Evolutionary conservation across 2,113 vertebrate genomes (phyloP).

Genomic region (Rhodinocichla rosea): DNA sequence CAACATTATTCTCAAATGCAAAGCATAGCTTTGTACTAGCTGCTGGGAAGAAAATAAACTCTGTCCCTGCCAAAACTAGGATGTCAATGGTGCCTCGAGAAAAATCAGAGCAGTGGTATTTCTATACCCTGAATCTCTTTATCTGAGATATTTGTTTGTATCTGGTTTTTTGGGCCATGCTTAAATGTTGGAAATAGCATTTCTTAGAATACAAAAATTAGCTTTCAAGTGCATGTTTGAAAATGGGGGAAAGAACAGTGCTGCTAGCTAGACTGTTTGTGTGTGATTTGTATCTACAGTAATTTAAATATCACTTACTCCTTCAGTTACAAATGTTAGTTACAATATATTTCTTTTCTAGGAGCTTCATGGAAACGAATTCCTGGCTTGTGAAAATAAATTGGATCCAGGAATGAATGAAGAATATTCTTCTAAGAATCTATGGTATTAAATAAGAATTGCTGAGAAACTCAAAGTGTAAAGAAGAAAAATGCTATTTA

Average conservation of each 20-base stretch:
- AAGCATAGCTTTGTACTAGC: neutral
- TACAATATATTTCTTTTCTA: conserved; percentile 44
- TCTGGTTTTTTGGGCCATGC: neutral
- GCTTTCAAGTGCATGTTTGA: neutral
- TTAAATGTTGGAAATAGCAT: neutral
- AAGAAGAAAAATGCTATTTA: neutral
- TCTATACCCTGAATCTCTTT: neutral
- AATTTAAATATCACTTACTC: neutral
- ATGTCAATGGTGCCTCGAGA: neutral
- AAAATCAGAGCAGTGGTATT: neutral
- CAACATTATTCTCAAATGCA: neutral
- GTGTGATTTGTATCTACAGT: neutral
- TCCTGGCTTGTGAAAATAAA: conserved; percentile 27
- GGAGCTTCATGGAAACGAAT: conserved; percentile 59
- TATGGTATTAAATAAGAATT: conserved; percentile 56
- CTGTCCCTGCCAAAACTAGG: neutral
- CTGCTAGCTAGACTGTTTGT: neutral
- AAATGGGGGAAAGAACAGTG: neutral
- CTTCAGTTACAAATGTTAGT: neutral
- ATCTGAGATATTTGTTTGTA: neutral
- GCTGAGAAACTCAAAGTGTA: neutral
- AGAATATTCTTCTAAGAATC: conserved; percentile 4
- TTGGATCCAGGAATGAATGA: neutral
- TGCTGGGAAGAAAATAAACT: neutral
- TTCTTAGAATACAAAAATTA: neutral